phyloP scores from a whole-genome alignment of 2,888 invertebrate genomes.

The Chymomyza procnemis region DNA sequence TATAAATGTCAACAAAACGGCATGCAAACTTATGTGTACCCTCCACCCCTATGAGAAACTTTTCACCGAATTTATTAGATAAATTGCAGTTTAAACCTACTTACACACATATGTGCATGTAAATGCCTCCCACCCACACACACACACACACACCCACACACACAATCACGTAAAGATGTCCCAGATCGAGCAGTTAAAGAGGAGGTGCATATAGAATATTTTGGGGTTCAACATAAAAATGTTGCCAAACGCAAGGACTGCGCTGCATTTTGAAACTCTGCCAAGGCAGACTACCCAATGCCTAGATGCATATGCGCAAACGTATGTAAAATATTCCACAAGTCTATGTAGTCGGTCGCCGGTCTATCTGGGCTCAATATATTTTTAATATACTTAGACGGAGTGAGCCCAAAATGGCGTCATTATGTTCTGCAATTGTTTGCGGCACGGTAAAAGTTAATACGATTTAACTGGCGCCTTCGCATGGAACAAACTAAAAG shows the following conservation, averaged over 20 bases:
- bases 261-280: conserved; percentile 4
- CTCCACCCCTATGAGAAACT: background rate
- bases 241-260: background rate
- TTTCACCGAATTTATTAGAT: conserved; percentile 33
- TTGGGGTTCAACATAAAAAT: conserved; percentile 35
- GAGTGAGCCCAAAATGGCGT: conserved; percentile 41
- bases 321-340: background rate
- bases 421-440: conserved; percentile 35
- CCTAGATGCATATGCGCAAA: background rate
- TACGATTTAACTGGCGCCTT: conserved; percentile 67
- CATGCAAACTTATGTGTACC: conserved; percentile 57
- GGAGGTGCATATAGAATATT: conserved; percentile 46
- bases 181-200: background rate
- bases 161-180: too few relatives aligned
- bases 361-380: conserved; percentile 52
- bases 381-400: conserved; percentile 67
- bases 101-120: conserved; percentile 60
- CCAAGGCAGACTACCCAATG: background rate
- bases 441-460: conserved; percentile 60
- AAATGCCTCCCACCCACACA: conserved; percentile 29
- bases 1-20: conserved; percentile 52
- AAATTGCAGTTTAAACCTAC: conserved; percentile 69
- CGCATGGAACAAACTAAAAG: background rate
- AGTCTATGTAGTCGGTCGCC: background rate
- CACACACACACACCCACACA: background rate